Evolutionary conservation across 2,888 invertebrate species (phyloP).

Genomic region (Diloba caeruleocephala): DNA sequence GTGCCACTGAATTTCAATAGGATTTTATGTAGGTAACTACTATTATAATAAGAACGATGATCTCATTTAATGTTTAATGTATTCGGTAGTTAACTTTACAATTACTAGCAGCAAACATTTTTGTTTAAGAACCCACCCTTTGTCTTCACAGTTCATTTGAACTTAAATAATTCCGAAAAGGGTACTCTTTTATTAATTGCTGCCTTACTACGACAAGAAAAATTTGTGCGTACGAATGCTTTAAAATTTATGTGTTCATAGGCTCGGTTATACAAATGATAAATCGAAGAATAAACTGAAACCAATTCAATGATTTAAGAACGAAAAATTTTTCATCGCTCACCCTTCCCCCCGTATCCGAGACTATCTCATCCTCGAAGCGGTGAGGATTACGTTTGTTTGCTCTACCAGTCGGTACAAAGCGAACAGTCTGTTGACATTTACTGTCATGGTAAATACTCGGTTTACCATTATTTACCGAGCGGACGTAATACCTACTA

Average conservation of each 20-base stretch:
- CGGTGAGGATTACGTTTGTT: constrained; percentile 78
- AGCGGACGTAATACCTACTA: constrained; percentile 75
- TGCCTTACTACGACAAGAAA: constrained; percentile 8
- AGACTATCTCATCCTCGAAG: constrained; percentile 59
- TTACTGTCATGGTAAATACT: constrained; percentile 83
- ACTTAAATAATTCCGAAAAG: constrained; percentile 17
- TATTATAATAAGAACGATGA: not conserved
- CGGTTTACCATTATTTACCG: constrained; percentile 84
- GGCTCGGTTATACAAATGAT: constrained; percentile 52
- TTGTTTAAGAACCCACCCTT: not conserved
- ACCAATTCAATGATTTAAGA: constrained; percentile 58
- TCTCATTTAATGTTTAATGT: too few relatives aligned
- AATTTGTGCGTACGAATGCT: constrained; percentile 42
- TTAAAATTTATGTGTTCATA: constrained; percentile 51
- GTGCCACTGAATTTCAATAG: constrained; percentile 1
- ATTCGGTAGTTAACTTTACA: not conserved
- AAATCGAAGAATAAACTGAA: constrained; percentile 63
- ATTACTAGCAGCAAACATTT: not conserved
- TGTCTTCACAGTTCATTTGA: constrained; percentile 20
- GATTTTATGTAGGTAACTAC: not conserved
- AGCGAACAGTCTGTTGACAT: constrained; percentile 85
- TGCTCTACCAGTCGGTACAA: constrained; percentile 79
- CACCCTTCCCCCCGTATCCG: constrained; percentile 33
- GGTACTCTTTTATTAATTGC: constrained; percentile 16
- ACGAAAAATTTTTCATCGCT: constrained; percentile 50